Conservation (phyloP, 2,888 invertebrate genomes). For the Chrysina gloriosa region DNA sequence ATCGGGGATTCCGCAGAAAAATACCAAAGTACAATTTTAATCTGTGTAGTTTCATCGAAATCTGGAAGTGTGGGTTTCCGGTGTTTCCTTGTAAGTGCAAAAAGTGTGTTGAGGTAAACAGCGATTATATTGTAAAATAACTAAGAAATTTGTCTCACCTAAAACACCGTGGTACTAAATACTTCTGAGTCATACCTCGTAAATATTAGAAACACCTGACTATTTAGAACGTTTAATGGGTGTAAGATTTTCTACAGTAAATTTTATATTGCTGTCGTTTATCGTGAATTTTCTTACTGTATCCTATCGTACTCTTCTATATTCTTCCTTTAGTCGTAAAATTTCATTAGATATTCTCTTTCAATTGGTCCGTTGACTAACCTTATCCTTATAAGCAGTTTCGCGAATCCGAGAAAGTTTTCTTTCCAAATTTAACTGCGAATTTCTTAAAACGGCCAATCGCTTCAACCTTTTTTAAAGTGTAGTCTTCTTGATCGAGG, state of each 20-base stretch:
- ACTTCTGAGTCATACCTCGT: no score
- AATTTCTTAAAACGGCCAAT: conserved; percentile 9
- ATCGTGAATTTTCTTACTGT: conserved; percentile 2
- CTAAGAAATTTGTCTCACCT: no score
- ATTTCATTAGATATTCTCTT: conserved; percentile 14
- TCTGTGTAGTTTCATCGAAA: no score
- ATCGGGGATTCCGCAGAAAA: no score
- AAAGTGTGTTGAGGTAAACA: no score
- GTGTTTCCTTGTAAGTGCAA: no score
- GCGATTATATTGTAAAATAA: no score
- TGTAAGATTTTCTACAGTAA: conserved; percentile 13
- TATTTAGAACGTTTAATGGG: no score
- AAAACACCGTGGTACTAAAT: no score
- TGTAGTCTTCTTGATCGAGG: neutral
- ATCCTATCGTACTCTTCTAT: conserved; percentile 9
- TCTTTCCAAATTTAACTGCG: conserved; percentile 4
- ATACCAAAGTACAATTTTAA: no score
- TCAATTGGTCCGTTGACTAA: neutral
- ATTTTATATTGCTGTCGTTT: conserved; percentile 18
- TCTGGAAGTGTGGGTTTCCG: no score
- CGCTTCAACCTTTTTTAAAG: conserved; percentile 21
- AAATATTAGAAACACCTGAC: no score
- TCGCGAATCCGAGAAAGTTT: neutral
- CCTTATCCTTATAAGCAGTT: neutral
- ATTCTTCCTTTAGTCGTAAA: conserved; percentile 13